Evolutionary conservation across 2,888 invertebrate genomes (phyloP).

Genomic region (Melanargia galathea): DNA sequence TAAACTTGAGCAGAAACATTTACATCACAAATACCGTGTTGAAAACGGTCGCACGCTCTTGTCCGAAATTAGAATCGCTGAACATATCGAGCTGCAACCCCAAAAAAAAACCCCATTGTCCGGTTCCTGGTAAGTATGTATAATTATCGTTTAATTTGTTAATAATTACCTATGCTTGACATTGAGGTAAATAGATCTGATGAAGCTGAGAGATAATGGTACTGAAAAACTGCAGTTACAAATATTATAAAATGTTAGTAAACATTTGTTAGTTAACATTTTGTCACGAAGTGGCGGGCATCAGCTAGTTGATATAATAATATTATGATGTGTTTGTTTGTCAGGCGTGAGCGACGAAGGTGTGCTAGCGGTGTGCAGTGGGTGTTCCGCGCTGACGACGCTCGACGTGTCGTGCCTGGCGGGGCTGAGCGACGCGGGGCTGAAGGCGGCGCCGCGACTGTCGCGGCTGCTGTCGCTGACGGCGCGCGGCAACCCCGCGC

Average conservation of each 20-base stretch:
- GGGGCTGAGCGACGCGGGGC: constrained; percentile 55
- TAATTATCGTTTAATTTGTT: no score
- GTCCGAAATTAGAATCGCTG: constrained; percentile 67
- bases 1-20: constrained; percentile 72
- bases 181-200: no score
- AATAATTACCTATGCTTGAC: no score
- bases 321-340: no score
- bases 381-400: constrained; percentile 51
- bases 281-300: no score
- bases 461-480: constrained; percentile 44
- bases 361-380: constrained; percentile 53
- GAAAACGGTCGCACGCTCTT: constrained; percentile 72
- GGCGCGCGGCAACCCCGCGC: constrained; percentile 56
- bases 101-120: constrained; percentile 50
- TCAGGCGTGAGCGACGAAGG: constrained; percentile 68
- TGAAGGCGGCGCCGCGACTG: constrained; percentile 50
- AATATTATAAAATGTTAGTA: no score
- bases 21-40: constrained; percentile 79
- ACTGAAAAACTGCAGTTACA: no score
- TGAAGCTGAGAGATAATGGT: no score
- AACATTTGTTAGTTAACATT: no score
- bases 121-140: constrained; percentile 51
- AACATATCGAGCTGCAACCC: constrained; percentile 74
- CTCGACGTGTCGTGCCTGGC: constrained; percentile 71
- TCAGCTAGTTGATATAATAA: no score